phyloP scores from a whole-genome alignment of 2,113 vertebrate genomes.

The Ceyx margarethae region DNA sequence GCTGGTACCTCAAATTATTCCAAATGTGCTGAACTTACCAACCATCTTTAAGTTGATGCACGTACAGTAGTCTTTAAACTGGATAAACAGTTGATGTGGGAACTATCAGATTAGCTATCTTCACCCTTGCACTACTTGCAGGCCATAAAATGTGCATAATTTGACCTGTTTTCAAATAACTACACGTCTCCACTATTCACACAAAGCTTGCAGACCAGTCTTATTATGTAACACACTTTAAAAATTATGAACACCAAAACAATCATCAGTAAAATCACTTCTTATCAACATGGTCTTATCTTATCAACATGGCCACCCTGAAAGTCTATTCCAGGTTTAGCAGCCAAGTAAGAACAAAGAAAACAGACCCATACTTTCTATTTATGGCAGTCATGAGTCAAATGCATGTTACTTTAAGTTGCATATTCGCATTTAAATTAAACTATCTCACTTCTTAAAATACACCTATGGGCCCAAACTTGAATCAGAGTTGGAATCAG shows the following conservation, averaged over 20 bases:
- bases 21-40: not conserved
- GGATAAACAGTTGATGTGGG: not conserved
- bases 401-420: not conserved
- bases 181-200: not conserved
- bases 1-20: not conserved
- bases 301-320: not conserved
- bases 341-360: not conserved
- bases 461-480: not conserved
- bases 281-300: not conserved
- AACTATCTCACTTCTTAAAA: not conserved
- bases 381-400: not conserved
- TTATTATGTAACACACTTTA: not conserved
- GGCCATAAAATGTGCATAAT: not conserved
- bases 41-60: not conserved
- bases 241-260: not conserved
- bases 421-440: slow-evolving; percentile 1
- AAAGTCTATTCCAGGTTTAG: not conserved
- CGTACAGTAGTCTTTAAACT: not conserved
- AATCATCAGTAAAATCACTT: not conserved
- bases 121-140: not conserved
- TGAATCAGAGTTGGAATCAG: not conserved
- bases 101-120: not conserved
- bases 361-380: not conserved
- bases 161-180: not conserved
- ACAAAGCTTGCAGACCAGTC: not conserved